Evolutionary conservation across 2,888 invertebrate genomes (phyloP), one percentile per base, ranked within the genome.

Genomic region (Scotopteryx bipunctaria): DNA sequence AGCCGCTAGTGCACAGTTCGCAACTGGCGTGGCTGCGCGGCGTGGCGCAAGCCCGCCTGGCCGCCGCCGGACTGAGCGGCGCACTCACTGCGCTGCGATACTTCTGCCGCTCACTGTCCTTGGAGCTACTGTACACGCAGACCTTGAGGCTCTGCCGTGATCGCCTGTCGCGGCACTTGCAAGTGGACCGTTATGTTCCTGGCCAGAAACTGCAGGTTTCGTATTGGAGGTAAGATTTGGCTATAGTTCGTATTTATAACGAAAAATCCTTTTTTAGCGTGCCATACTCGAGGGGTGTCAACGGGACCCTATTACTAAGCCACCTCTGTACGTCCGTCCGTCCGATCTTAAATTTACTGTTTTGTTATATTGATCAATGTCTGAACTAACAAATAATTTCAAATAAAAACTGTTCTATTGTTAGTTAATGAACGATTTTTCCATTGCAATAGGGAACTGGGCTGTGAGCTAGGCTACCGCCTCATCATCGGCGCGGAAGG

Each of bases 21-120:
- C 99, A 99, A 91, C 94, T 97, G 13, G 94, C 97, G 73, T 98
- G 97, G 86, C 94, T 99, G 44, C 98, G 99, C 69, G 97, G 98
- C 70, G 92, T 99, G 17, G 95, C 98, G 1, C 99, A 99, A 86
- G 94, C 96, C 0, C 93, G 98, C 21, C 90, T 98, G 5, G 95
- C 96, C 6, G 87, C 86, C 76, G 98, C 70, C 94, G 73, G 95
- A 93, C 54, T 99, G 95, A 91, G 94, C 93, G 55, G 94, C 93
- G 74, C 92, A 0, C 68, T 91, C 0, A 79, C 89, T 0, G 90
- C 91, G 1, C 90, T 99, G 21, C 97, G 98, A 62, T 96, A 94
- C 74, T 99, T 99, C 84, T 98, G 98, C 74, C 97, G 98, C 71
- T 97, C 98, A 0, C 90, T 99, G 17, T 99, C 99, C 73, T 86